Evolutionary conservation across 2,797 vertebrate species (phyloP).

Genomic region (Gobio occitaniae): DNA sequence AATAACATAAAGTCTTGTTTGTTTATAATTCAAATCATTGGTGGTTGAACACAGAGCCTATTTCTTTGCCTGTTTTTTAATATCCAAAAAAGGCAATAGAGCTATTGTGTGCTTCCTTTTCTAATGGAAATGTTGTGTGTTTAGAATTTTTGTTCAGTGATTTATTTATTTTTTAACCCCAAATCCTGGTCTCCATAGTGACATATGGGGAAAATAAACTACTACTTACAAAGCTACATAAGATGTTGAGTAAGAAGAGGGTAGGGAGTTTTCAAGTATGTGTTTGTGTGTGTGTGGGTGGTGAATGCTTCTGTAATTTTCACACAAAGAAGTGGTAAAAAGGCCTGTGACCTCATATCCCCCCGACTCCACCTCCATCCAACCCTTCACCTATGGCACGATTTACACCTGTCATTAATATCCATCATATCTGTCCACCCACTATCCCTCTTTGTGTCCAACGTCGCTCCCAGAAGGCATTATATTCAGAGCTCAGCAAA

Average conservation of each 20-base stretch:
- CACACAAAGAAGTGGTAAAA: constrained; percentile 19
- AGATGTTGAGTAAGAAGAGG: constrained; percentile 32
- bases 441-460: not conserved
- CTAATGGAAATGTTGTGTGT: constrained; percentile 1
- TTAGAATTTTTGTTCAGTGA: not conserved
- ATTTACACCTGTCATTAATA: not conserved
- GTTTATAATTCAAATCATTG: not conserved
- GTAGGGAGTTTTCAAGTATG: constrained; percentile 41
- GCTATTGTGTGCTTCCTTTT: not conserved
- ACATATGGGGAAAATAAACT: constrained; percentile 46
- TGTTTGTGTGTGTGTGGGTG: constrained; percentile 42
- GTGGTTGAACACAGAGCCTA: not conserved
- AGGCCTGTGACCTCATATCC: constrained; percentile 31
- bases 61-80: constrained; percentile 14
- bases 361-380: not conserved
- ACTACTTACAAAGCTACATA: constrained; percentile 36
- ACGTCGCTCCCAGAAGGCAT: not conserved
- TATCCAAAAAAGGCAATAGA: not conserved
- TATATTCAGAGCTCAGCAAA: constrained; percentile 4
- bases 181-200: constrained; percentile 26
- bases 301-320: constrained; percentile 37
- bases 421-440: constrained; percentile 1
- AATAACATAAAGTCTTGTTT: not conserved
- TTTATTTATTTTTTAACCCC: constrained; percentile 7
- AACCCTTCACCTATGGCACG: not conserved